Evolutionary conservation across 64 coral and sea anemone genomes (phyloP), one percentile per base, ranked within the genome.

Genomic region (Montipora capricornis): DNA sequence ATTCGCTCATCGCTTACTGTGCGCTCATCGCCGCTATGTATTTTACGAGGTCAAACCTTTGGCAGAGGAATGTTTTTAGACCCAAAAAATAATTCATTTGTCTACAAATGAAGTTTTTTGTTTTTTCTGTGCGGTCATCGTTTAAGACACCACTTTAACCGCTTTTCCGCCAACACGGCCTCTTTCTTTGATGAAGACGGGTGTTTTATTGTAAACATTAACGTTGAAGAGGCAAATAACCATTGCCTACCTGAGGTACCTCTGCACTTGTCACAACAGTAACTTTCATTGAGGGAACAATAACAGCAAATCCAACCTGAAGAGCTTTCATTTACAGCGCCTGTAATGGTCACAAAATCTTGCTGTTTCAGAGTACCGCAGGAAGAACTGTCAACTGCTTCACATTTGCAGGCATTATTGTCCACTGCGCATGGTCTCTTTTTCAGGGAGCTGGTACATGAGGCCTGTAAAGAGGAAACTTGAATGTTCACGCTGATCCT

Each of bases 231-330:
- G 29, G 29, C 29, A 37, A 37, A 37, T 55, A 4, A 0, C 13
- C 60, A 16, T 4, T 16, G 16, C 76, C 8, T 16, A 78, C 76
- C 76, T 78, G 76, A 16, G 11, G 2, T 49, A 4, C 9, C 71
- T 7, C 4, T 86, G 82, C 82, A 86, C 64, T 70, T 70, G 64
- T 86, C n/a, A n/a, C 82, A 86, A 19, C 82, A 86, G 62, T 71
- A 86, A 29, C 44, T 86, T n/a, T 11, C 46, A 67, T 86, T 49
- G 2, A 0, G 64, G 5, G 82, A 4, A 50, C 82, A 86, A 11
- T 48, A 19, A 50, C 82, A 86, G 62, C 82, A 86, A 15, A 5
- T 22, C 82, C 82, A 86, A 2, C 71, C 12, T 5, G 46, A 71
- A 22, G 82, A 45, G 22, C 9, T 71, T 20, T 71, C 82, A 50